Evolutionary conservation across 2,888 invertebrate species (phyloP).

Genomic region (Eristalis pertinax): DNA sequence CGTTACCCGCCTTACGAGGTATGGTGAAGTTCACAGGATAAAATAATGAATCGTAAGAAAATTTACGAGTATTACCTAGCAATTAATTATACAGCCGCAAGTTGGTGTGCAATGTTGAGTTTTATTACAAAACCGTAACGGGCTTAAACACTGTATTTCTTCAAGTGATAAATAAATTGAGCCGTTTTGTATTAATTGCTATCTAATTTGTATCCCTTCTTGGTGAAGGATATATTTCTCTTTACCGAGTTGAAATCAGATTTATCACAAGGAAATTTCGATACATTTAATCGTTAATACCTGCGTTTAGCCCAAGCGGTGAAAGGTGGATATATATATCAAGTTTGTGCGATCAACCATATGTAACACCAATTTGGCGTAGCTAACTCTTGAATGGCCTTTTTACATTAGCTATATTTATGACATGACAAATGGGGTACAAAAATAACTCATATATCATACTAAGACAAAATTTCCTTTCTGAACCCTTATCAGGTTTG

Average conservation of each 20-base stretch:
- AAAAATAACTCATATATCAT: no score
- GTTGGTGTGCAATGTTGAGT: conserved; percentile 35
- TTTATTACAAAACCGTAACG: conserved; percentile 19
- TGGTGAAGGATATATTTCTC: no score
- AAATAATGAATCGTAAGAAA: conserved; percentile 28
- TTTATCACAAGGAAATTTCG: background rate
- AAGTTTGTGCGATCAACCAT: background rate
- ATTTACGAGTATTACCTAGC: conserved; percentile 31
- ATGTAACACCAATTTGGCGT: background rate
- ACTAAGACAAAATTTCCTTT: no score
- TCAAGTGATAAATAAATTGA: conserved; percentile 3
- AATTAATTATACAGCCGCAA: conserved; percentile 40
- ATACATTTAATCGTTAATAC: background rate
- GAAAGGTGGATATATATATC: background rate
- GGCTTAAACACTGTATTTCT: background rate
- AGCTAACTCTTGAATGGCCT: background rate
- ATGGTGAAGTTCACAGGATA: background rate
- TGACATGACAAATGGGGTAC: no score
- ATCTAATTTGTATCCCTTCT: conserved; percentile 4
- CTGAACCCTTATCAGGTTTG: no score
- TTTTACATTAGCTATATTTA: background rate
- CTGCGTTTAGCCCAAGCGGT: background rate
- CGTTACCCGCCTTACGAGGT: background rate
- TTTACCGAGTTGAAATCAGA: background rate
- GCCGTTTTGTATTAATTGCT: conserved; percentile 22